Evolutionary conservation across 2,113 vertebrate species (phyloP).

Genomic region (Pterocles burchelli): DNA sequence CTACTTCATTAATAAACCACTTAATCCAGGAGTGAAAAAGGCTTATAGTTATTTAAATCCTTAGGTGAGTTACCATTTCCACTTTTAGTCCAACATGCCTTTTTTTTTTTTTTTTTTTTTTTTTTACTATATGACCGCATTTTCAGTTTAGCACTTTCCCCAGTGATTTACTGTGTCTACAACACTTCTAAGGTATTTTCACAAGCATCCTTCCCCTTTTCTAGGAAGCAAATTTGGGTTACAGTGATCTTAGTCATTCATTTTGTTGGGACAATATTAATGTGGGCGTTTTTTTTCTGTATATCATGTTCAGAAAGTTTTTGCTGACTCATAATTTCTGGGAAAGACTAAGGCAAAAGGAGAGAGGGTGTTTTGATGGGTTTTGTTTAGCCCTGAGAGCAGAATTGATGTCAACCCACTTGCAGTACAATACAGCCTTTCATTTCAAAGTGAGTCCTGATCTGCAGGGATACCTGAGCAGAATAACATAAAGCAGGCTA

Average conservation of each 20-base stretch:
- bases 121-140: background rate
- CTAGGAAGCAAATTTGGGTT: background rate
- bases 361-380: background rate
- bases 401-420: background rate
- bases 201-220: background rate
- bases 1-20: background rate
- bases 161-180: background rate
- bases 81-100: background rate
- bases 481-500: constrained; percentile 9
- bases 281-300: background rate
- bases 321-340: background rate
- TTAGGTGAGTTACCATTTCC: background rate
- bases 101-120: background rate
- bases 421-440: constrained; percentile 40
- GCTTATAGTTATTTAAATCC: background rate
- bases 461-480: constrained; percentile 43
- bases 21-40: background rate
- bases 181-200: background rate
- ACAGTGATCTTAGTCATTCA: background rate
- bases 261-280: background rate
- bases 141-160: background rate
- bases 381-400: constrained; percentile 1
- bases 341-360: background rate
- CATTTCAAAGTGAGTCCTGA: background rate
- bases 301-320: background rate